A percentile compares a stretch with the other conserved stretches of the same genome.
Conservation (phyloP, 2,888 invertebrate species). For the Heliconius hortense region DNA sequence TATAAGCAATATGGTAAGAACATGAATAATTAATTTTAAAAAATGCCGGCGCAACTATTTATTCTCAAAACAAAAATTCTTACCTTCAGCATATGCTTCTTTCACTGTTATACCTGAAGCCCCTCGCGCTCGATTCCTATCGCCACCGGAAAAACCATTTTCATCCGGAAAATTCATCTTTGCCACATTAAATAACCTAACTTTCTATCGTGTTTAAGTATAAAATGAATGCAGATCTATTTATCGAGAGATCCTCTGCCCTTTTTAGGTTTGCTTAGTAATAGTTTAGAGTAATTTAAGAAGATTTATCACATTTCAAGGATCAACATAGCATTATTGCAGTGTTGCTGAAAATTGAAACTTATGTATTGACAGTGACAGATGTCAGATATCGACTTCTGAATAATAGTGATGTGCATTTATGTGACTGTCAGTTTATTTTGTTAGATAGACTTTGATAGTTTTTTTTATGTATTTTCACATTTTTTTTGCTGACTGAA, state of each 20-base stretch:
- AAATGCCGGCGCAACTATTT: background rate
- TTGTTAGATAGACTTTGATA: no score
- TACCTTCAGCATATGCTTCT: conserved; percentile 66
- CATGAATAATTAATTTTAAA: background rate
- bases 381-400: conserved; percentile 14
- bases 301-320: conserved; percentile 34
- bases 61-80: conserved; percentile 43
- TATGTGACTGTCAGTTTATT: no score
- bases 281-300: conserved; percentile 22
- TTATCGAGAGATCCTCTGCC: conserved; percentile 1
- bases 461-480: no score
- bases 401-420: background rate
- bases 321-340: conserved; percentile 31
- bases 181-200: conserved; percentile 47
- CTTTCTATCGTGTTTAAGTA: conserved; percentile 1
- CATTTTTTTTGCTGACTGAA: no score
- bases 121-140: conserved; percentile 49
- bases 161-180: conserved; percentile 69
- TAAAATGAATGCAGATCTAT: conserved; percentile 4
- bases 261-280: conserved; percentile 19
- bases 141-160: conserved; percentile 53
- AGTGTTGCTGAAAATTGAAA: conserved; percentile 29
- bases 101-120: conserved; percentile 52
- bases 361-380: conserved; percentile 6
- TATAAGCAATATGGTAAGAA: background rate